Conservation (phyloP, 2,888 invertebrate genomes). For the Cataglyphis livida region DNA sequence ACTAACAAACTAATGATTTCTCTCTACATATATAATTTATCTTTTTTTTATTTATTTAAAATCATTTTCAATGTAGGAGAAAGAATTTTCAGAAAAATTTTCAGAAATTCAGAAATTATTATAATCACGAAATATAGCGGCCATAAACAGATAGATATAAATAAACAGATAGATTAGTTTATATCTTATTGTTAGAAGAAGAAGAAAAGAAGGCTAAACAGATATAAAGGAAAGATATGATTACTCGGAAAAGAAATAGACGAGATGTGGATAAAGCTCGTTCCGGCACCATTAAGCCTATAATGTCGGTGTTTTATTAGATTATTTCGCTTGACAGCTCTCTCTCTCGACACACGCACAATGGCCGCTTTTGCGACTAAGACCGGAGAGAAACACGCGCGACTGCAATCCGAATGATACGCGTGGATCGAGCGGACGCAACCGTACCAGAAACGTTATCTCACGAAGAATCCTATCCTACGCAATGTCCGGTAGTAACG, state of each 20-base stretch:
- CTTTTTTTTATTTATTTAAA: neutral
- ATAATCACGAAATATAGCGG: neutral
- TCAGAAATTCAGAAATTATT: neutral
- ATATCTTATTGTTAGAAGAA: neutral
- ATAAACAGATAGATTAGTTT: neutral
- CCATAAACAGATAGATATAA: no score
- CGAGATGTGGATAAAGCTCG: conserved; percentile 14
- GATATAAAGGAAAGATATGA: conserved; percentile 18
- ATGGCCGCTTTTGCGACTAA: conserved; percentile 34
- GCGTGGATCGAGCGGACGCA: neutral
- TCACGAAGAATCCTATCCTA: neutral
- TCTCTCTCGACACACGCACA: conserved; percentile 30
- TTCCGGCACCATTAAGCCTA: conserved; percentile 35
- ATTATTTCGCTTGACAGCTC: conserved; percentile 12
- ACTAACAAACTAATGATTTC: neutral
- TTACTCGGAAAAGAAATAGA: conserved; percentile 22
- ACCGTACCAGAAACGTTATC: conserved; percentile 6
- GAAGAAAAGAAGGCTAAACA: neutral
- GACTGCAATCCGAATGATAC: conserved; percentile 38
- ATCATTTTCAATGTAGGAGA: neutral
- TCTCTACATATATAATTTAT: neutral
- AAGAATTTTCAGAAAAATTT: neutral
- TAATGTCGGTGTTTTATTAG: conserved; percentile 45
- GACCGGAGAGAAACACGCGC: conserved; percentile 39
- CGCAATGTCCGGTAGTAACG: conserved; percentile 10